Conservation (phyloP, 2,797 vertebrate species). For the Crypturellus tataupa region DNA sequence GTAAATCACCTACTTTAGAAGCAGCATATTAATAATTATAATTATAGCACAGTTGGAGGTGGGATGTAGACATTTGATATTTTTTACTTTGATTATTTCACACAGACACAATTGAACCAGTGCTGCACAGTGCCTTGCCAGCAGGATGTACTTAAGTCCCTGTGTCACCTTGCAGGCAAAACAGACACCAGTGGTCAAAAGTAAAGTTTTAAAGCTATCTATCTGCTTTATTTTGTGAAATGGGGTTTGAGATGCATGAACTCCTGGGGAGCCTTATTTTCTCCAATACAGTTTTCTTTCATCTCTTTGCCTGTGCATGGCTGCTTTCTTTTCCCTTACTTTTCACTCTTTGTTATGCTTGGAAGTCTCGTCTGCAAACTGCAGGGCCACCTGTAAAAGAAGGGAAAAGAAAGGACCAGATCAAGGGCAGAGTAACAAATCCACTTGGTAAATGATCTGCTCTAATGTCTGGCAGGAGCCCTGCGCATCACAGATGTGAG, state of each 20-base stretch:
- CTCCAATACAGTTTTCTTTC: not conserved
- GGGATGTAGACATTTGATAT: not conserved
- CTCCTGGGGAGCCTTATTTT: not conserved
- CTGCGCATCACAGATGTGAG: not conserved
- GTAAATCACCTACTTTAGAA: not conserved
- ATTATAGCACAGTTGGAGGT: not conserved
- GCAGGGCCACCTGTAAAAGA: not conserved
- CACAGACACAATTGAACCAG: not conserved
- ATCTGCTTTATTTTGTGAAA: not conserved
- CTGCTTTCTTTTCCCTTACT: not conserved
- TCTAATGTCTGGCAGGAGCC: not conserved
- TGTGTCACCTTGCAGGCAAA: not conserved
- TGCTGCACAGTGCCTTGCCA: not conserved
- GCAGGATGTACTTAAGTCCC: not conserved
- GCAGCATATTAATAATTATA: not conserved
- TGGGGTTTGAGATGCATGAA: not conserved
- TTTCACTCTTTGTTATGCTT: not conserved
- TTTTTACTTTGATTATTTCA: constrained; percentile 3
- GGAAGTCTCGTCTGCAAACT: not conserved
- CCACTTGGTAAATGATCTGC: not conserved
- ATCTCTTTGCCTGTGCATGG: not conserved
- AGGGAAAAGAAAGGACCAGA: not conserved
- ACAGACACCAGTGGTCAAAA: not conserved
- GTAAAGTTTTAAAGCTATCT: not conserved
- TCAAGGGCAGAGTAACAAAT: constrained; percentile 17